Conservation (phyloP, 2,113 vertebrate genomes). For the Bufo gargarizans region DNA sequence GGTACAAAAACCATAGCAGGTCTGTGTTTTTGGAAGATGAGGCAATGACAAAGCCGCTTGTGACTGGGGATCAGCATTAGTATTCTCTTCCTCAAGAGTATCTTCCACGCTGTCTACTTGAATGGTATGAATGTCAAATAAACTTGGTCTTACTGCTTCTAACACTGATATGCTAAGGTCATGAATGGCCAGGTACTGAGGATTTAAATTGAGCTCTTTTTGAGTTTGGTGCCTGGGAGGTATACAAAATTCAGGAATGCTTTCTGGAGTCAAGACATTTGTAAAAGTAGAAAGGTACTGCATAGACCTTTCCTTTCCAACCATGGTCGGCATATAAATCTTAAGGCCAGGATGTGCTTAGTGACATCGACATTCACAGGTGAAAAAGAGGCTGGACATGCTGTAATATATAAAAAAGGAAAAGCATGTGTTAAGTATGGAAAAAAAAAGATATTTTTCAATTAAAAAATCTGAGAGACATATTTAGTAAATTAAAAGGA, state of each 20-base stretch:
- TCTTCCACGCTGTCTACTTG: conserved; percentile 78
- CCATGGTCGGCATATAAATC: conserved; percentile 35
- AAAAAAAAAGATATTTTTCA: not conserved
- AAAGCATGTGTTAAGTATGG: not conserved
- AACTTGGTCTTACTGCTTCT: conserved; percentile 5
- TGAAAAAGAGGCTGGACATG: not conserved
- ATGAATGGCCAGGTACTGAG: not conserved
- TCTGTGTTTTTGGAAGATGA: conserved; percentile 80
- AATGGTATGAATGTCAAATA: conserved; percentile 68
- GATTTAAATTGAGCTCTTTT: not conserved
- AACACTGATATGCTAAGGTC: conserved; percentile 21
- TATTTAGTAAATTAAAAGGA: not conserved
- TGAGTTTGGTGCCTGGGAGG: conserved; percentile 57
- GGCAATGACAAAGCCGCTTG: conserved; percentile 85
- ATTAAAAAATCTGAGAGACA: not conserved
- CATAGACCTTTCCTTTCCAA: conserved; percentile 26
- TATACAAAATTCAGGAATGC: conserved; percentile 70
- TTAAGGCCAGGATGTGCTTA: not conserved
- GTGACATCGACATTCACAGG: conserved; percentile 6
- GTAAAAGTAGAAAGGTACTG: not conserved
- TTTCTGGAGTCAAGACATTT: conserved; percentile 66
- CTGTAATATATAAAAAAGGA: conserved; percentile 20
- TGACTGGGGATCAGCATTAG: conserved; percentile 84
- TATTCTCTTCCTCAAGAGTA: conserved; percentile 73
- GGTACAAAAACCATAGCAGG: conserved; percentile 85